Evolutionary conservation across 2,113 vertebrate species (phyloP).

Genomic region (Otus sunia): DNA sequence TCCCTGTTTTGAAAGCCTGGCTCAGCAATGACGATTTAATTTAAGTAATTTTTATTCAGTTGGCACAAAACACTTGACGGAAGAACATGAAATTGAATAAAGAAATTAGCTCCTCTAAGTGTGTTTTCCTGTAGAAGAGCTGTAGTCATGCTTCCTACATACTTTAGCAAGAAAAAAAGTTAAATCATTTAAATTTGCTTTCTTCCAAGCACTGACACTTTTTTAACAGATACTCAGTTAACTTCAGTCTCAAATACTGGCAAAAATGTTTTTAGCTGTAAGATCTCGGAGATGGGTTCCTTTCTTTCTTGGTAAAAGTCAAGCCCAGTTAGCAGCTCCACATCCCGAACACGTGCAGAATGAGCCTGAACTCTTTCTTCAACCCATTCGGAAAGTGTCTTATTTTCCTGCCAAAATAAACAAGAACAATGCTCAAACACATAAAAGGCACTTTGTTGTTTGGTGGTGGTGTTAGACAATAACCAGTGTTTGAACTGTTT

Average conservation of each 20-base stretch:
- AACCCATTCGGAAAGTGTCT: conserved; percentile 73
- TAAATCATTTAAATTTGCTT: neutral
- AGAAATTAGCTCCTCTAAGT: neutral
- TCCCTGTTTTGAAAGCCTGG: neutral
- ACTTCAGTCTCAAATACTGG: conserved; percentile 67
- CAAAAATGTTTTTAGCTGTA: conserved; percentile 89
- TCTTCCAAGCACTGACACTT: neutral
- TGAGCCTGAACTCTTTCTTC: conserved; percentile 85
- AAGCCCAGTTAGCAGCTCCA: conserved; percentile 91
- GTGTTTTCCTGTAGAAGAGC: neutral
- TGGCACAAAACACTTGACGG: neutral
- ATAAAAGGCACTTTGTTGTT: neutral
- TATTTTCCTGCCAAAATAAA: conserved; percentile 71
- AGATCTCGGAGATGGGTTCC: conserved; percentile 79
- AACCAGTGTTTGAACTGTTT: neutral
- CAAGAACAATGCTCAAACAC: neutral
- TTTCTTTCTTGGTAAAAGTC: conserved; percentile 88
- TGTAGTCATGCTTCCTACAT: neutral
- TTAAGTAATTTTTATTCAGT: neutral
- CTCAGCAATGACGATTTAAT: neutral
- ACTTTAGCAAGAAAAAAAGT: neutral
- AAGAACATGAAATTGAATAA: neutral
- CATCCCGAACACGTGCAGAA: conserved; percentile 83
- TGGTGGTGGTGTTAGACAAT: neutral
- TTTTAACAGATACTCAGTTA: conserved; percentile 14